A percentile compares a stretch with the other conserved stretches of the same genome.
phyloP scores from a whole-genome alignment of 2,113 vertebrate genomes.

The Electrona antarctica region DNA sequence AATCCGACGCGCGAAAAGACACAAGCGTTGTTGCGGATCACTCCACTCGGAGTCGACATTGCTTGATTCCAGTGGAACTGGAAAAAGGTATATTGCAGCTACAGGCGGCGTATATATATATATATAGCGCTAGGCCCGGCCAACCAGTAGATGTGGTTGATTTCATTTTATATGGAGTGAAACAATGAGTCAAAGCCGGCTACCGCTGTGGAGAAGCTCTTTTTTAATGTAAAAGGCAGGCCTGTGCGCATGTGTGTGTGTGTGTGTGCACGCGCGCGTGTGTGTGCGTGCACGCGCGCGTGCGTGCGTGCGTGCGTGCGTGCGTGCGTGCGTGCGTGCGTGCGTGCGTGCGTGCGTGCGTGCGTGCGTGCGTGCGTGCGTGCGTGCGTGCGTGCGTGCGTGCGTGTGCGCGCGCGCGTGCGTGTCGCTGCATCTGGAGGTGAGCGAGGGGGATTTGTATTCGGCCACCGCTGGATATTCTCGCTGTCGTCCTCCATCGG shows the following conservation, averaged over 20 bases:
- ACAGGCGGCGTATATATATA: no score
- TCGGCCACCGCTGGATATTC: slow-evolving; percentile 56
- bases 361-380: no score
- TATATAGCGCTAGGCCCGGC: not conserved
- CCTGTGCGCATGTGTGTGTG: no score
- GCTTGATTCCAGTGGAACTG: slow-evolving; percentile 30
- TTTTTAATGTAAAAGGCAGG: slow-evolving; percentile 52
- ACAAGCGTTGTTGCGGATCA: slow-evolving; percentile 15
- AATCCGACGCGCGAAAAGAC: slow-evolving; percentile 29
- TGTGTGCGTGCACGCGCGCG: no score
- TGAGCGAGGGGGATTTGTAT: slow-evolving; percentile 65
- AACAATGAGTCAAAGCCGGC: slow-evolving; percentile 66
- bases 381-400: no score
- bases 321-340: no score
- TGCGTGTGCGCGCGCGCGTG: no score
- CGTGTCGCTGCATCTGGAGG: slow-evolving; percentile 59
- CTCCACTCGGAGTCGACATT: slow-evolving; percentile 13
- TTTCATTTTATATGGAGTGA: slow-evolving; percentile 75
- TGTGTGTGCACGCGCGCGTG: no score
- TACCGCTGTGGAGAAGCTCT: slow-evolving; percentile 49
- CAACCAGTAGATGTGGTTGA: slow-evolving; percentile 64
- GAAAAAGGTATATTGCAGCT: slow-evolving; percentile 37
- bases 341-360: no score
- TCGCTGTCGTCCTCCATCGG: slow-evolving; percentile 64
- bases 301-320: no score